Percentiles rank a stretch among this genome's conserved stretches.
Conservation (phyloP, 2,888 invertebrate genomes). For the Pterobdella sp. region DNA sequence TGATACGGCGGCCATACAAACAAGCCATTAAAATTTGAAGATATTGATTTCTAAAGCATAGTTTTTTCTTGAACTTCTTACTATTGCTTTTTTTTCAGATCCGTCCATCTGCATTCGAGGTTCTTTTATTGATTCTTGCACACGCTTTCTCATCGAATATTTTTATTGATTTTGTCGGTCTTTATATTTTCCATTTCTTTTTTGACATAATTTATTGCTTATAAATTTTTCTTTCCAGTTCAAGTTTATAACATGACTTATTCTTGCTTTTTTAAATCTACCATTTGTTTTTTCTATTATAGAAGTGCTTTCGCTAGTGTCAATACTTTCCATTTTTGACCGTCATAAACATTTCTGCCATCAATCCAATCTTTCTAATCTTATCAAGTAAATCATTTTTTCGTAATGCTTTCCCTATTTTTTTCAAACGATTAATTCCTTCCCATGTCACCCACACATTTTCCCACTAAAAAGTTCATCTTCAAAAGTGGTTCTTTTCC, state of each 20-base stretch:
- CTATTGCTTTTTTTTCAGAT: background rate
- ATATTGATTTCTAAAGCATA: background rate
- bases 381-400: background rate
- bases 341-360: background rate
- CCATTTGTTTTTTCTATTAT: background rate
- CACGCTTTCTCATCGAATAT: background rate
- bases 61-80: background rate
- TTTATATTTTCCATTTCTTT: slow-evolving; percentile 13
- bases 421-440: background rate
- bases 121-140: background rate
- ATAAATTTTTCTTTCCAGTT: slow-evolving; percentile 5
- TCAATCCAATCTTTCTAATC: background rate
- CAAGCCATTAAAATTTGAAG: background rate
- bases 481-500: no score
- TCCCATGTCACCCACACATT: background rate
- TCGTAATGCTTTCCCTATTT: background rate
- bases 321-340: background rate
- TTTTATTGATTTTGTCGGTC: slow-evolving; percentile 13
- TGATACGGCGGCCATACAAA: no score
- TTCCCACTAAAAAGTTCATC: background rate
- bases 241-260: background rate
- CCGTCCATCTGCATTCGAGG: background rate
- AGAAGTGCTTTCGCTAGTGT: background rate
- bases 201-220: slow-evolving; percentile 1
- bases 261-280: background rate